These are phyloP conservation scores for Mastigias papua DNA, from an alignment of 30 jellyfish, hydroid and myxozoan genomes.

Conservation along the genomic window DNA sequence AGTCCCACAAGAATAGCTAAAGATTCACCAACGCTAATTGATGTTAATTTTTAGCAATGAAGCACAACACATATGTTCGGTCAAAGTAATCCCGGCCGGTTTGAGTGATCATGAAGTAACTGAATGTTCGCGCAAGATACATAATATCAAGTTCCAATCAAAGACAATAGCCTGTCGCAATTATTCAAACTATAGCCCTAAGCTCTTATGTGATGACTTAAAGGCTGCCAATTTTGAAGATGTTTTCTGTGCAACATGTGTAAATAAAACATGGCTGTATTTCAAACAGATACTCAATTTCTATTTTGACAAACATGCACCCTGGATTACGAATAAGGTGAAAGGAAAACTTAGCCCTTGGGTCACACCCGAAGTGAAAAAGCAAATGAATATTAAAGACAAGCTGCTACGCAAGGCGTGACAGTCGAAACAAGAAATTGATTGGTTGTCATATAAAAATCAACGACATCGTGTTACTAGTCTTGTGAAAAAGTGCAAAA, in stretches of 20 bases:
- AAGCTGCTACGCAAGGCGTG: slow-evolving; percentile 42
- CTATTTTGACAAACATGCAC: slow-evolving; percentile 48
- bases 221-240: slow-evolving; percentile 26
- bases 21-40: slow-evolving; percentile 45
- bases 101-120: slow-evolving; percentile 60
- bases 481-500: slow-evolving; percentile 34
- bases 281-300: slow-evolving; percentile 17
- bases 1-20: slow-evolving; percentile 59
- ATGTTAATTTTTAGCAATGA: slow-evolving; percentile 65
- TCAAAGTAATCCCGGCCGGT: slow-evolving; percentile 60
- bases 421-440: slow-evolving; percentile 50
- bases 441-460: slow-evolving; percentile 50
- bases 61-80: slow-evolving; percentile 55
- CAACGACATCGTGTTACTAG: slow-evolving; percentile 44
- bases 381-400: slow-evolving; percentile 47
- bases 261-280: slow-evolving; percentile 38
- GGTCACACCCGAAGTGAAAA: slow-evolving; percentile 61
- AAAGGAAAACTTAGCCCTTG: slow-evolving; percentile 53
- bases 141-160: slow-evolving; percentile 43
- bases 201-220: slow-evolving; percentile 48
- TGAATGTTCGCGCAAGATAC: slow-evolving; percentile 53
- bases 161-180: slow-evolving; percentile 32
- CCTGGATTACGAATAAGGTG: slow-evolving; percentile 38
- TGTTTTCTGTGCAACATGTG: slow-evolving; percentile 35
- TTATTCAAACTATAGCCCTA: slow-evolving; percentile 37